Evolutionary conservation across 2,113 vertebrate genomes (phyloP).

Genomic region (Laticauda laticaudata): DNA sequence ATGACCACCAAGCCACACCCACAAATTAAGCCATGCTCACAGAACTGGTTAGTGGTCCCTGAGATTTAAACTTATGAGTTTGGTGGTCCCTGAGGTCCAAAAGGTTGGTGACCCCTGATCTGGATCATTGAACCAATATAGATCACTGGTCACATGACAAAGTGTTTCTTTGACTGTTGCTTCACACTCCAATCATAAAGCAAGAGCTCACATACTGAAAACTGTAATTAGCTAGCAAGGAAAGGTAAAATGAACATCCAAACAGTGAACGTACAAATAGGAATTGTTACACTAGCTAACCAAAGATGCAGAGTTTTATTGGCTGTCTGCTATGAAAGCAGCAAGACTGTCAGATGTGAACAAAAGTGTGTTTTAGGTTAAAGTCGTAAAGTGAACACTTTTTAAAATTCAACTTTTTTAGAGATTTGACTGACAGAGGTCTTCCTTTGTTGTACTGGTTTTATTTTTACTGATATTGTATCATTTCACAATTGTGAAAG

Average conservation of each 20-base stretch:
- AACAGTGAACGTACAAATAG: neutral
- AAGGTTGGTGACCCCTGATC: neutral
- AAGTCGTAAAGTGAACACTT: neutral
- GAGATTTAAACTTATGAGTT: no score
- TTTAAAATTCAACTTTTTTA: neutral
- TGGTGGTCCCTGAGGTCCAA: no score
- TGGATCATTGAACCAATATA: neutral
- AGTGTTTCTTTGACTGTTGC: neutral
- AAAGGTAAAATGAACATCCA: neutral
- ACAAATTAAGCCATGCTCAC: no score
- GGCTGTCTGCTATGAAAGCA: neutral
- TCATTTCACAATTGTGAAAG: neutral
- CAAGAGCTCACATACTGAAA: neutral
- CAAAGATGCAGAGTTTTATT: slow-evolving; percentile 12
- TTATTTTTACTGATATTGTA: neutral
- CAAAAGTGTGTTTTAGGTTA: neutral
- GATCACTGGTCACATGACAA: neutral
- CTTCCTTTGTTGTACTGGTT: neutral
- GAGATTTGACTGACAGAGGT: neutral
- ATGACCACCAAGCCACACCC: no score
- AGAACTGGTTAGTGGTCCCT: no score
- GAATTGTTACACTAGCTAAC: neutral
- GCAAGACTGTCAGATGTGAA: neutral
- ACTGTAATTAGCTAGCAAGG: neutral
- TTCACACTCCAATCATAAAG: neutral